These are phyloP conservation scores for Ormyrus nitidulus DNA, from an alignment of 2,888 invertebrate species.

Conservation along the genomic window DNA sequence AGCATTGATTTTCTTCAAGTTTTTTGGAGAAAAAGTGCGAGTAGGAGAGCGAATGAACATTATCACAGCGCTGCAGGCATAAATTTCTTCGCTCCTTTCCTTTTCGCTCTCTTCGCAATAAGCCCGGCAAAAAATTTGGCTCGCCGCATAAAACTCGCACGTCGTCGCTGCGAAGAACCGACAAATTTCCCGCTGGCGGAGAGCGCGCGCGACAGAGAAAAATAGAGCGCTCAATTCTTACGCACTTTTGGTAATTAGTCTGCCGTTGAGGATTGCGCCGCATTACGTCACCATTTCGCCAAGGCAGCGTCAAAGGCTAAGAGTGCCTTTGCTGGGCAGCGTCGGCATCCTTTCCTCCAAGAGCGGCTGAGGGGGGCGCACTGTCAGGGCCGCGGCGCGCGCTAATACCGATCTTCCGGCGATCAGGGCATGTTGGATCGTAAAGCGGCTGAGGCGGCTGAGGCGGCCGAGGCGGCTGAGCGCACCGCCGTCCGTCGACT, in stretches of 20 bases:
- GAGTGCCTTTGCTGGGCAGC: not conserved
- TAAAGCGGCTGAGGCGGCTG: not conserved
- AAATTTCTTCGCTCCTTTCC: conserved; percentile 2
- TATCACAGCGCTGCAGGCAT: not conserved
- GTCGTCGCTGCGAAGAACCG: not conserved
- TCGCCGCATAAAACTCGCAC: not conserved
- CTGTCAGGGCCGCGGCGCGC: too few relatives aligned
- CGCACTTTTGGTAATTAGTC: too few relatives aligned
- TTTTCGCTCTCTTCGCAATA: not conserved
- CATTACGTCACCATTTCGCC: conserved; percentile 15
- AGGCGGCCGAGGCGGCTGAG: not conserved
- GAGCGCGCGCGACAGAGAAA: too few relatives aligned
- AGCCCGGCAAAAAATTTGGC: not conserved
- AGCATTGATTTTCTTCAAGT: not conserved
- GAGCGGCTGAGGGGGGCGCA: not conserved
- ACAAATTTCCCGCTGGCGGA: not conserved
- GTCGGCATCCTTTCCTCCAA: not conserved
- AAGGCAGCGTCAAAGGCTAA: too few relatives aligned
- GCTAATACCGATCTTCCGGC: too few relatives aligned
- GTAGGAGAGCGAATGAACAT: not conserved
- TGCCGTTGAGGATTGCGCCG: not conserved
- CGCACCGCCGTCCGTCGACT: too few relatives aligned
- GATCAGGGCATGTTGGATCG: too few relatives aligned
- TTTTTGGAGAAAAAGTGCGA: not conserved
- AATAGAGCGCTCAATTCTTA: too few relatives aligned